These are phyloP conservation scores for Macrobrachium nipponense DNA, from an alignment of 1,140 invertebrate species.

Conservation along the genomic window DNA sequence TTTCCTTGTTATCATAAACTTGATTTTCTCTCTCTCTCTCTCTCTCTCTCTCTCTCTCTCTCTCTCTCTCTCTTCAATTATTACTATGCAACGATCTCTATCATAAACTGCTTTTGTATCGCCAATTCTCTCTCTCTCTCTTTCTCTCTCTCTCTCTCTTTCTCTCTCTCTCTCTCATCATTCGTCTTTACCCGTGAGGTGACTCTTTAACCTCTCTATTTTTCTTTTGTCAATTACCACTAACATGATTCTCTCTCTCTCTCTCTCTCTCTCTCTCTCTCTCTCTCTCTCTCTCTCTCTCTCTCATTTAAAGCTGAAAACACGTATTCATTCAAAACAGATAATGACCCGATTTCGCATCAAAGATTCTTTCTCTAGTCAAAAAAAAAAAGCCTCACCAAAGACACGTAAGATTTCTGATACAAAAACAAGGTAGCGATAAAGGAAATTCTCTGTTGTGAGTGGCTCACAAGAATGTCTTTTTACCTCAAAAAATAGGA, in stretches of 20 bases:
- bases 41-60: neutral
- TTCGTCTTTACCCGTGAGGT: neutral
- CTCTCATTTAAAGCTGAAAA: neutral
- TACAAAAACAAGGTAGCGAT: too few relatives aligned
- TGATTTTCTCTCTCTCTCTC: neutral
- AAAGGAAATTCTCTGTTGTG: too few relatives aligned
- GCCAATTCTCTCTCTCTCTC: slow-evolving; percentile 19
- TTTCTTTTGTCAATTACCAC: neutral
- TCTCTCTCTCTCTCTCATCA: neutral
- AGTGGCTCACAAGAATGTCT: too few relatives aligned
- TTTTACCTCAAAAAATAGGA: too few relatives aligned
- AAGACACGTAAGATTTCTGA: too few relatives aligned
- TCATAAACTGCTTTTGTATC: neutral
- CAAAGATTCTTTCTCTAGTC: too few relatives aligned
- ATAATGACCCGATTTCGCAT: too few relatives aligned
- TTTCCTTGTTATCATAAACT: too few relatives aligned
- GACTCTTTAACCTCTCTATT: neutral
- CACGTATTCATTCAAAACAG: too few relatives aligned
- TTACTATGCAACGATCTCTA: neutral
- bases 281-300: neutral
- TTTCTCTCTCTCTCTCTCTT: slow-evolving; percentile 3
- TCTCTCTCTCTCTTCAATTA: neutral
- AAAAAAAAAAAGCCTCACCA: too few relatives aligned
- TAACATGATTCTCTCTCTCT: neutral
- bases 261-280: neutral